Percentiles rank a stretch among this genome's conserved stretches.
These are phyloP conservation scores for Phylloscopus whistleri DNA, from an alignment of 2,113 vertebrate genomes.

Conservation along the genomic window DNA sequence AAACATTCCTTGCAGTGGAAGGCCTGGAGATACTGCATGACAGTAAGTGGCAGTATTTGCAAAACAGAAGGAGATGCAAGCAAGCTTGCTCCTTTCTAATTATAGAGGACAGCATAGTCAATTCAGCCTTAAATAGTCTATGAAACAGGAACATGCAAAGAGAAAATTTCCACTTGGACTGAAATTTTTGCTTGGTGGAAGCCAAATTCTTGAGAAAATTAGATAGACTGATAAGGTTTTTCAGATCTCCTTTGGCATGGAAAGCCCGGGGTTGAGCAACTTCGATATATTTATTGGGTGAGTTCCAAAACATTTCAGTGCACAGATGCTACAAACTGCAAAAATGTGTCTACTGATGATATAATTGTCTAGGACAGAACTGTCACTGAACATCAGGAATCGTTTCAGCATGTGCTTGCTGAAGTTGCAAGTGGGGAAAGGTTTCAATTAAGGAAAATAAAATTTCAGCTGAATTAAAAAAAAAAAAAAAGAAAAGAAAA, in stretches of 20 bases:
- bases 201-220: slow-evolving; percentile 43
- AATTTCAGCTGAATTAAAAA: background rate
- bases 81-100: slow-evolving; percentile 9
- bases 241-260: slow-evolving; percentile 1
- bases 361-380: slow-evolving; percentile 21
- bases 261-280: slow-evolving; percentile 9
- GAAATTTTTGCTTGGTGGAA: slow-evolving; percentile 1
- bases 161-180: slow-evolving; percentile 42
- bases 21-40: background rate
- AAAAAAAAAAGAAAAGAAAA: background rate
- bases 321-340: slow-evolving; percentile 12
- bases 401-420: background rate
- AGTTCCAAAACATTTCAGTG: slow-evolving; percentile 25
- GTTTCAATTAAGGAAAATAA: slow-evolving; percentile 13
- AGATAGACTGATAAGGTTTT: slow-evolving; percentile 14
- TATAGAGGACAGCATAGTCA: background rate
- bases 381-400: slow-evolving; percentile 18
- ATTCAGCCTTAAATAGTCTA: slow-evolving; percentile 34
- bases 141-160: background rate
- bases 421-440: slow-evolving; percentile 7
- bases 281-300: background rate
- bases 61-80: slow-evolving; percentile 31
- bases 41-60: slow-evolving; percentile 41
- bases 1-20: slow-evolving; percentile 32
- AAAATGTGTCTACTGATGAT: slow-evolving; percentile 12